Evolutionary conservation across 2,888 invertebrate genomes (phyloP), one percentile per base, ranked within the genome.

Genomic region (Drosophila pegasa): DNA sequence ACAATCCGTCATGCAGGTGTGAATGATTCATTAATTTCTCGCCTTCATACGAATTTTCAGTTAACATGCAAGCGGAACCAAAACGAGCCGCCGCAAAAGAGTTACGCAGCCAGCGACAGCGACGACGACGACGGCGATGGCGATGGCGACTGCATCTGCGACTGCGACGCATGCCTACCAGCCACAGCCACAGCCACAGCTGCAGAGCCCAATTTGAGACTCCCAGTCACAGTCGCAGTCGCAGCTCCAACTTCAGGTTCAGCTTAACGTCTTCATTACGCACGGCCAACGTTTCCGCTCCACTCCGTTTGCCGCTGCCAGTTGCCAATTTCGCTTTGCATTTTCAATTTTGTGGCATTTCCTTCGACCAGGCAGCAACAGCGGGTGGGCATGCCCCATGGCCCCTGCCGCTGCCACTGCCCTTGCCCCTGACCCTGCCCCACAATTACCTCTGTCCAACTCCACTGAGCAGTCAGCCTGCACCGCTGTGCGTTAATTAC

Each of bases 11-110:
- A 91, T 91, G 91, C 91, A 91, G 91, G 91, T 91, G 91, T 90
- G 91, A 91, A 91, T 90, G 90, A 91, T 91, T 91, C 90, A 90
- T 90, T 91, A 90, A 91, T 91, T 91, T 91, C 89, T 90, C 90
- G 88, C 90, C 90, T 90, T 90, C 89, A 88, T 86, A 86, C 87
- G 88, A 86, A 86, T 86, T 85, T 84, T 88, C 79, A 84, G 85
- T 86, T 88, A 86, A 86, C 88, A 86, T 86, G 85, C 85, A 87
- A 88, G 85, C 85, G 85, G 84, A 86, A 86, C 85, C 86, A 66
- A 84, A 83, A 85, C 77, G 80, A 83, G 83, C 80, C 83, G 75
- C 86, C 75, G 78, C 73, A 87, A 83, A 81, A 85, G 88, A 83
- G 83, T 83, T 83, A 83, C 83, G 83, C 83, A 85, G 78, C 27